These are phyloP conservation scores for Pseudorhombus dupliciocellatus DNA, from an alignment of 2,113 vertebrate species.

Conservation along the genomic window DNA sequence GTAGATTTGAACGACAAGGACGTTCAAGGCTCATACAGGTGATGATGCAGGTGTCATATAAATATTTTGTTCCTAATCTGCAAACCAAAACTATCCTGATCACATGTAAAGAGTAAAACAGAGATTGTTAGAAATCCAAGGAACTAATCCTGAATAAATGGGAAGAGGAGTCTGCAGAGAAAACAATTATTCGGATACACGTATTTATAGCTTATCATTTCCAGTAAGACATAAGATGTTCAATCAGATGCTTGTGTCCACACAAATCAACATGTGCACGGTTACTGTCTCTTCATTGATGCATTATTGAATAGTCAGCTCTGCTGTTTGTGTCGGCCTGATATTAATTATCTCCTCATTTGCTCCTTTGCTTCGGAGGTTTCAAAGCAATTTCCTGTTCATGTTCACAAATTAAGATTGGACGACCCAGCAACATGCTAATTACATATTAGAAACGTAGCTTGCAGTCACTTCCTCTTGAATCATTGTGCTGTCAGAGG, in stretches of 20 bases:
- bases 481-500: slow-evolving; percentile 21
- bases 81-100: too few relatives aligned
- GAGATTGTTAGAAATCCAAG: not conserved
- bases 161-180: not conserved
- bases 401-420: slow-evolving; percentile 47
- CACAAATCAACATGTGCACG: slow-evolving; percentile 13
- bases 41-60: too few relatives aligned
- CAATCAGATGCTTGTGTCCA: not conserved
- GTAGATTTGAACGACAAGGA: too few relatives aligned
- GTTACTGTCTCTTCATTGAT: slow-evolving; percentile 10
- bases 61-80: too few relatives aligned
- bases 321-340: slow-evolving; percentile 16
- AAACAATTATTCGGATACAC: not conserved
- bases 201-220: not conserved
- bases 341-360: slow-evolving; percentile 28
- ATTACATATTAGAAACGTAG: slow-evolving; percentile 42
- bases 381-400: slow-evolving; percentile 54
- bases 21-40: too few relatives aligned
- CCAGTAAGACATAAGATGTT: not conserved
- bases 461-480: slow-evolving; percentile 11
- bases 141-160: not conserved
- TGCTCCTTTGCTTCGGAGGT: slow-evolving; percentile 23
- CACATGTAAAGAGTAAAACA: not conserved
- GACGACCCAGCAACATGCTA: slow-evolving; percentile 34
- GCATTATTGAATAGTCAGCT: slow-evolving; percentile 23